Evolutionary conservation across 2,888 invertebrate species (phyloP), one percentile per base, ranked within the genome.

Genomic region (Torymus aiolomorphi): DNA sequence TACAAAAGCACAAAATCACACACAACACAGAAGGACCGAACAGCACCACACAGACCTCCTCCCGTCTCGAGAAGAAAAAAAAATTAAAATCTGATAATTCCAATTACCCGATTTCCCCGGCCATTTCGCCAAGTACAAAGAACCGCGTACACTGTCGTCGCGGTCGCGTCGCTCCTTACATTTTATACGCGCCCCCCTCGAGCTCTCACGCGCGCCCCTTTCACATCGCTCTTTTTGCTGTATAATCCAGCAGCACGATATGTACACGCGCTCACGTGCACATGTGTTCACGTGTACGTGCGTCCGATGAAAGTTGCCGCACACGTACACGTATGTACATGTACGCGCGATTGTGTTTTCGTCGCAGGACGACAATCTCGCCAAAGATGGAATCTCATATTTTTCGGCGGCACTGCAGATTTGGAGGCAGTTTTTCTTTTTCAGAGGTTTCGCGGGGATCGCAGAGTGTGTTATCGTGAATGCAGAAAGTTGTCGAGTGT

Each of bases 41-140:
- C 42, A 42, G 42, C 42, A 42, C 49, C 31, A 12, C 18, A 18
- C 0, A 5, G 18, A 18, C 12, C n/a, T n/a, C n/a, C n/a, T n/a
- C n/a, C 11, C 12, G 2, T 12, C n/a, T n/a, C n/a, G n/a, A n/a
- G n/a, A n/a, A n/a, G 12, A 24, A 2, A 20, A 13, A 42, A 11
- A 54, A 11, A 8, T 5, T 8, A 42, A 54, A 18, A 10, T 20
- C 20, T 20, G 51, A n/a, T 13, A 51, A 42, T 18, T 51, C 51
- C 3, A 80, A 70, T 80, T 81, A 81, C 81, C 81, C 75, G 52
- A 71, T 84, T 81, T 83, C 83, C 82, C 83, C 77, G 82, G 84
- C 82, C 84, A 87, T 86, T 82, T 82, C 78, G 54, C 83, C 61
- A 77, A 61, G 52, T 14, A 31, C 42, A 62, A 69, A 56, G 5